phyloP scores from a whole-genome alignment of 2,888 invertebrate species.

The Ophion obscuratus region DNA sequence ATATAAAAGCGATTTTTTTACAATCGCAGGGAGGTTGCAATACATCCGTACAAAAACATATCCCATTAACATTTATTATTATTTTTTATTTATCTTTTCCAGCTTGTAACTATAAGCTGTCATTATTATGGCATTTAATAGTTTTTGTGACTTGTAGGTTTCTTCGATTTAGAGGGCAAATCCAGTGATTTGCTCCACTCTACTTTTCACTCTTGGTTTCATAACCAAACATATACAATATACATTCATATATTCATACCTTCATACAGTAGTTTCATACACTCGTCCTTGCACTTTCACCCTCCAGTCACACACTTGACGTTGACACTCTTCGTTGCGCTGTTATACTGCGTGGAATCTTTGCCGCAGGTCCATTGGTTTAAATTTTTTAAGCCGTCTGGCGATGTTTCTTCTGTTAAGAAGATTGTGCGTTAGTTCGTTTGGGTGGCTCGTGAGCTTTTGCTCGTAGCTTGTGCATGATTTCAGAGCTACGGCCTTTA shows the following conservation, averaged over 20 bases:
- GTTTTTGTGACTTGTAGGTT: no score
- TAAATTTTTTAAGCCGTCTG: slow-evolving; percentile 21
- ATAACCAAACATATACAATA: background rate
- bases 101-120: no score
- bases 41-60: no score
- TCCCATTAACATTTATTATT: no score
- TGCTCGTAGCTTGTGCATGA: slow-evolving; percentile 19
- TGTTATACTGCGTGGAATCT: slow-evolving; percentile 12
- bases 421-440: slow-evolving; percentile 15
- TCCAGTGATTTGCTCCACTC: background rate
- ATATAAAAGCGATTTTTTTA: no score
- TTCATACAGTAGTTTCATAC: background rate
- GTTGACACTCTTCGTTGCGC: background rate
- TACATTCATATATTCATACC: background rate
- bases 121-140: no score
- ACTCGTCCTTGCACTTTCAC: background rate
- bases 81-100: no score
- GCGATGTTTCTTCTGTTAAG: slow-evolving; percentile 14
- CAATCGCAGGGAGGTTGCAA: no score
- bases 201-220: slow-evolving; percentile 8
- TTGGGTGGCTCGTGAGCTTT: slow-evolving; percentile 24
- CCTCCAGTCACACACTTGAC: background rate
- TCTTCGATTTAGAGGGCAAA: no score
- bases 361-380: slow-evolving; percentile 7
- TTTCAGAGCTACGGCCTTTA: slow-evolving; percentile 4